Base-by-base conservation (phyloP, 2,888 invertebrate genomes). In the Ophion ventricosus region DNA sequence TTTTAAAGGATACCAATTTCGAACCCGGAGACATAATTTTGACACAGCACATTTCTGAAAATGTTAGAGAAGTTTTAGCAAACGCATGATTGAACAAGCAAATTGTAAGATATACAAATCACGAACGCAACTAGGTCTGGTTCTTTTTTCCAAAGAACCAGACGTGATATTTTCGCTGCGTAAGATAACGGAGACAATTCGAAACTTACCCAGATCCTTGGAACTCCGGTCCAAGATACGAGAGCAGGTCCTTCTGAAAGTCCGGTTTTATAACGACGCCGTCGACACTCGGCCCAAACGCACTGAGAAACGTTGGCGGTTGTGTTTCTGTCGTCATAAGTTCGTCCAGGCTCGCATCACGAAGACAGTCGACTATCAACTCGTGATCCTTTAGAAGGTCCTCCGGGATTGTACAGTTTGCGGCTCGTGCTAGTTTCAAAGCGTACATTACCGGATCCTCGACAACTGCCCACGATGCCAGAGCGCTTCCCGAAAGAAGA, bases 271-370 rank as follows among this genome's bases (percentile, higher is more conserved):
- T 98, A 85, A 99, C 98, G 87, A 98, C 98, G 75, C 98, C 98
- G 92, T 98, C 98, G 75, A 98, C 97, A 88, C 98, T 98, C 17
- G 98, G 98, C 8, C 98, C 99, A 91, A 98, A 99, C 0, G 97
- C 96, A 87, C 97, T 97, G 77, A 98, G 94, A 93, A 97, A 97
- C 80, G 97, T 97, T 2, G 97, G 97, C 11, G 97, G 96, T 87
- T 96, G 95, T 91, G 97, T 96, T 93, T 97, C 97, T 59, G 96
- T 95, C 56, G 95, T 95, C 93, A 97, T 95, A 54, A 98, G 94
- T 87, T 97, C 96, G 85, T 96, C 96, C 86, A 98, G 94, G 17
- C 96, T 95, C 8, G 96, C 96, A 87, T 97, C 96, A 89, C 97
- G 94, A 56, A 98, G 94, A 90, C 98, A 98, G 92, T 98, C 97